phyloP scores from a whole-genome alignment of 2,113 vertebrate species.

The Tachysurus vachellii region DNA sequence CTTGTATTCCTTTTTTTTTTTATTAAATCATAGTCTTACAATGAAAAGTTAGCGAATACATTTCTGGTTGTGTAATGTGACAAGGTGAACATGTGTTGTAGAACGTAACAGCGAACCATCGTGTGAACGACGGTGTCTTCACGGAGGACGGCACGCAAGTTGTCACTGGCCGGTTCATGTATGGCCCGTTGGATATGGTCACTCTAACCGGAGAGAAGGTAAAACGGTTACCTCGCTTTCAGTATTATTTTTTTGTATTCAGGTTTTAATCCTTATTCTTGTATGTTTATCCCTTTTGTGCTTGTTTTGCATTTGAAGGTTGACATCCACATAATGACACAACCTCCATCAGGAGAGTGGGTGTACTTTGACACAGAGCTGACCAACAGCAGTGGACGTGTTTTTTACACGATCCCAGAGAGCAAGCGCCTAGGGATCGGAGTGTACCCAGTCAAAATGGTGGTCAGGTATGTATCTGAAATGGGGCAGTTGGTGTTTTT shows the following conservation, averaged over 20 bases:
- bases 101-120: slow-evolving; percentile 96
- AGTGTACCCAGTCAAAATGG: slow-evolving; percentile 96
- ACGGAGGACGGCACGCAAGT: slow-evolving; percentile 87
- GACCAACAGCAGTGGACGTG: slow-evolving; percentile 91
- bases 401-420: slow-evolving; percentile 89
- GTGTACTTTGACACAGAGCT: slow-evolving; percentile 89
- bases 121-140: slow-evolving; percentile 88
- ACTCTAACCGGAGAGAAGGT: slow-evolving; percentile 98
- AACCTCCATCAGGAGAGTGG: slow-evolving; percentile 95
- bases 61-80: neutral
- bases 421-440: slow-evolving; percentile 84
- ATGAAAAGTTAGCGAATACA: neutral
- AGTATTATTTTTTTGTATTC: neutral
- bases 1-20: neutral
- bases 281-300: neutral
- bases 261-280: neutral
- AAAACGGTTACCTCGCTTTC: neutral
- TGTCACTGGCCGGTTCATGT: slow-evolving; percentile 92
- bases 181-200: slow-evolving; percentile 97
- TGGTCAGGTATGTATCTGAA: slow-evolving; percentile 81
- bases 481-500: neutral
- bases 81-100: slow-evolving; percentile 56
- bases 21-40: neutral
- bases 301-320: slow-evolving; percentile 72
- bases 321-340: slow-evolving; percentile 97